A percentile compares a stretch with the other conserved stretches of the same genome.
Evolutionary conservation across 1,140 invertebrate genomes (phyloP).

Genomic region (Lithobius niger): DNA sequence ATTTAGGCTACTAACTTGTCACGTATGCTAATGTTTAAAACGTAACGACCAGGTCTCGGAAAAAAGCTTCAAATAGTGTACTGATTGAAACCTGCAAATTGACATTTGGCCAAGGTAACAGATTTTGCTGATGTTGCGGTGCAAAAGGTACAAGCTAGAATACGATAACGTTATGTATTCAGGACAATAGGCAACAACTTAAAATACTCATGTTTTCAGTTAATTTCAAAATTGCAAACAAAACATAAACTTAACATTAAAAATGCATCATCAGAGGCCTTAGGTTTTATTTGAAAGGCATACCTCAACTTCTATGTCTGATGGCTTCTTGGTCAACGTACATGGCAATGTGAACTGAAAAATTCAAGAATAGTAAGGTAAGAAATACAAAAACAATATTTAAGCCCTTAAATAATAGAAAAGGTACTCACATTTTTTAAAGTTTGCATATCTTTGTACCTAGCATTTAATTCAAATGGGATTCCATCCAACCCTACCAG

Average conservation of each 20-base stretch:
- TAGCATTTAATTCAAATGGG: constrained; percentile 10
- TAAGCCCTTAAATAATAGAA: background rate
- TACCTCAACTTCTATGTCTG: constrained; percentile 2
- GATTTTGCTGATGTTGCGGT: no score
- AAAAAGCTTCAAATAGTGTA: no score
- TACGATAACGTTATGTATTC: no score
- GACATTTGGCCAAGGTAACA: no score
- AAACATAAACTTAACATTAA: constrained; percentile 1
- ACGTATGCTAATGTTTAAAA: no score
- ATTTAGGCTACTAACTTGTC: no score
- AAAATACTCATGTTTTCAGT: no score
- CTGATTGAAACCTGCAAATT: no score
- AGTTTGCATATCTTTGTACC: background rate
- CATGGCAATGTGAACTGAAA: background rate
- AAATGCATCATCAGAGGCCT: background rate
- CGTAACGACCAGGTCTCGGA: no score
- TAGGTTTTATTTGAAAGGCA: background rate
- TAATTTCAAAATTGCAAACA: background rate
- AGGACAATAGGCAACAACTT: no score
- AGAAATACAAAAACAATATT: no score
- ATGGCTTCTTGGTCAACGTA: background rate
- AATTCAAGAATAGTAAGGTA: constrained; percentile 3
- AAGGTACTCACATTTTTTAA: constrained; percentile 6
- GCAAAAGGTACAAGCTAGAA: no score
- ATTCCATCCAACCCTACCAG: constrained; percentile 8